Evolutionary conservation across 2,113 vertebrate species (phyloP), one percentile per base, ranked within the genome.

Genomic region (Gnathonemus echidnorhynchus): DNA sequence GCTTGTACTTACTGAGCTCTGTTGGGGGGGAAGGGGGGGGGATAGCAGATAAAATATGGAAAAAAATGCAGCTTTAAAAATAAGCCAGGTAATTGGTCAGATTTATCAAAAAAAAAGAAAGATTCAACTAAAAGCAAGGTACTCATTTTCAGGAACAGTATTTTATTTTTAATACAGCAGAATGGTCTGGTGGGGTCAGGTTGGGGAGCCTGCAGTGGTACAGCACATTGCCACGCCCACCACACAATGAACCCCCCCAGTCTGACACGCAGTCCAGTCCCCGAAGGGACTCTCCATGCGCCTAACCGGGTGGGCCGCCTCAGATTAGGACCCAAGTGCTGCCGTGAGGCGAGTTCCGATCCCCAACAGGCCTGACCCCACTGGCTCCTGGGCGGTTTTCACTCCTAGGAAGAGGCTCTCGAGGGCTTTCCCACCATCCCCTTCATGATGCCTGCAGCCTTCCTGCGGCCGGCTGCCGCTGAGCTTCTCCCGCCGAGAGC

Each of bases 1-100:
- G 96, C 90, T 95, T 96, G 94, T 98, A 99, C 91, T 98, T 99
- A 94, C 97, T 98, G 84, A 99, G 93, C 84, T 98, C 98, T 99
- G 92, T 31, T 92, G 90, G 93, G 88, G 93, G 31, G 86, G 77
- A 45, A 24, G n/a, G 70, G 10, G 70, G 10, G 31, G 86, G 77
- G 62, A 24, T 17, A 56, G 5, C 3, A 42, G 24, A 56, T 35
- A 35, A 84, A 45, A n/a, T 39, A 74, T 4, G 15, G 49, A 5
- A 21, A 7, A 7, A 52, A 56, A 86, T 31, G 49, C 62, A 24
- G 6, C 2, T 52, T 50, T 24, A 87, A 35, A 31, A 45, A 85
- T 24, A 46, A 74, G 70, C 70, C 3, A 74, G 27, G 70, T 17
- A 74, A 77, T 39, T 15, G 1, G 31, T 77, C 70, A 77, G 70